These are phyloP conservation scores for Clarias macrocephalus DNA, from an alignment of 2,113 vertebrate genomes.

Conservation along the genomic window DNA sequence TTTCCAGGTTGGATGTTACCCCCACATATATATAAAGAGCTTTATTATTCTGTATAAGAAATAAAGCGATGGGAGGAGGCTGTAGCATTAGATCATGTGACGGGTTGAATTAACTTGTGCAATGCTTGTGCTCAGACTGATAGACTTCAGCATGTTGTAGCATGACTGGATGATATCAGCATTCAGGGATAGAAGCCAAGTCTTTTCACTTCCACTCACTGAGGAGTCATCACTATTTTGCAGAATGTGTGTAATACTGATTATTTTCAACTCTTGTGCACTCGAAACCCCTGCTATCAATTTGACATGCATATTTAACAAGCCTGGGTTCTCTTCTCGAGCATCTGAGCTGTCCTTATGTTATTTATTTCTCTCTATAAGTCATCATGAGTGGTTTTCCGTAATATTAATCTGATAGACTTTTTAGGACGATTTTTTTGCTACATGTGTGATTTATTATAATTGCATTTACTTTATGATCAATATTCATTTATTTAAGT, in stretches of 20 bases:
- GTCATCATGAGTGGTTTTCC: neutral
- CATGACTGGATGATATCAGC: constrained; percentile 12
- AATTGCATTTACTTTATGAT: constrained; percentile 32
- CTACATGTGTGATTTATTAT: constrained; percentile 31
- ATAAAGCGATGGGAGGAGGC: neutral
- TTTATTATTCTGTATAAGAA: too few species aligned
- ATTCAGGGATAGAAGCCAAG: neutral
- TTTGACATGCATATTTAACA: constrained; percentile 18
- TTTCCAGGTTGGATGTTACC: neutral
- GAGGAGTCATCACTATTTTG: constrained; percentile 22
- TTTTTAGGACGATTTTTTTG: neutral
- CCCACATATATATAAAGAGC: neutral
- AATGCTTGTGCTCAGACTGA: neutral
- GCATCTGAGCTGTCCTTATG: neutral
- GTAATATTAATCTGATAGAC: neutral
- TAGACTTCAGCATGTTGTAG: neutral
- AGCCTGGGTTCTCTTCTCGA: neutral
- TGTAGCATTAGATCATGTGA: constrained; percentile 7
- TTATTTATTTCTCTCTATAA: neutral
- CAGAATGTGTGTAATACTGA: constrained; percentile 22
- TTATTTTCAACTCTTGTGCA: constrained; percentile 15
- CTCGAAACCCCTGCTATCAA: constrained; percentile 18
- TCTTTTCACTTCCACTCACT: constrained; percentile 32
- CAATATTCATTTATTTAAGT: constrained; percentile 14
- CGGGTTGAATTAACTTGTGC: neutral